Percentiles rank a stretch among this genome's conserved stretches.
Conservation (phyloP, 2,888 invertebrate genomes). For the Metallyticus violacea region DNA sequence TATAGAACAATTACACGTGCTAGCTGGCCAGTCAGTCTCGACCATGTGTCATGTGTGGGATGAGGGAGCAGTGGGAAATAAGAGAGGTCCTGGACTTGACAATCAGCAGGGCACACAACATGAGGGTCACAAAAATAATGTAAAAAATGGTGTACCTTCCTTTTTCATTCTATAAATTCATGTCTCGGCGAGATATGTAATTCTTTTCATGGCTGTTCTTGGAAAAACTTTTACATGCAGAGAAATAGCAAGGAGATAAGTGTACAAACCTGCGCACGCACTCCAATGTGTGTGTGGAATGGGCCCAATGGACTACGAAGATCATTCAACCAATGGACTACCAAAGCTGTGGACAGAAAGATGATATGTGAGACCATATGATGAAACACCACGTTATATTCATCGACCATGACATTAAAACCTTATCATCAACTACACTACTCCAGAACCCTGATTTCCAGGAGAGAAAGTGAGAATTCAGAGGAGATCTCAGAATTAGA, state of each 20-base stretch:
- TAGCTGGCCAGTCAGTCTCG: neutral
- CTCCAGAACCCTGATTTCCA: too few relatives aligned
- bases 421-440: too few relatives aligned
- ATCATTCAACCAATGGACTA: neutral
- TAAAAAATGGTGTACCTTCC: slow-evolving; percentile 15
- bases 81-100: neutral
- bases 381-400: neutral
- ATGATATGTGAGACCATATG: neutral
- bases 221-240: slow-evolving; percentile 14
- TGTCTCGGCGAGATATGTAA: neutral
- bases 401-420: neutral
- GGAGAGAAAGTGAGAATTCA: neutral
- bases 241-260: slow-evolving; percentile 35
- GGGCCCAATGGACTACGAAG: neutral
- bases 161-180: neutral
- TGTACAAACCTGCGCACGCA: slow-evolving; percentile 36
- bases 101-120: slow-evolving; percentile 15
- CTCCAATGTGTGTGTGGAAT: neutral
- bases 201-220: neutral
- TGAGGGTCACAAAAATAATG: slow-evolving; percentile 6
- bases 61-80: neutral
- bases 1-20: slow-evolving; percentile 1
- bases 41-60: neutral
- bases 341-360: neutral
- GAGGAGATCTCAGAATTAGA: neutral